phyloP scores from a whole-genome alignment of 2,888 invertebrate genomes.

The Pachymerium ferrugineum region DNA sequence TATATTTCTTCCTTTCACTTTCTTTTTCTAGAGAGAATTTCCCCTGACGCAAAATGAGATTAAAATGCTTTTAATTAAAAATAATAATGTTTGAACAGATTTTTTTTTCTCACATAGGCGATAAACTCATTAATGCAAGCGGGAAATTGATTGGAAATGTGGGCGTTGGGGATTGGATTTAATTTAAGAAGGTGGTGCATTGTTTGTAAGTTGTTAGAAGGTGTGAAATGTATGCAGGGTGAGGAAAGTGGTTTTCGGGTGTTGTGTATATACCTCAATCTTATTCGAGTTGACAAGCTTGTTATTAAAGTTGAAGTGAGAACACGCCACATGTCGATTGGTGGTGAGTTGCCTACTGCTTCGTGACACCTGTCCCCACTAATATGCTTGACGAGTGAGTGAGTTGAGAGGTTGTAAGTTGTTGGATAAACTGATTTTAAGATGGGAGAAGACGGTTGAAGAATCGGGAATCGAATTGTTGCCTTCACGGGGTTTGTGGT shows the following conservation, averaged over 20 bases:
- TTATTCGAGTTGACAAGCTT: conserved; percentile 20
- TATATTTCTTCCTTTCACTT: background rate
- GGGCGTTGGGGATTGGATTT: too few species aligned
- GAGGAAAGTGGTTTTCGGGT: background rate
- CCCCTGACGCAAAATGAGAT: too few species aligned
- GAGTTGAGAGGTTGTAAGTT: background rate
- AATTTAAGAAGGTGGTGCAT: too few species aligned
- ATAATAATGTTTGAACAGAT: too few species aligned
- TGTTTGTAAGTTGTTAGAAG: too few species aligned
- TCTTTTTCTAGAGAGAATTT: too few species aligned
- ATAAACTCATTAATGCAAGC: too few species aligned
- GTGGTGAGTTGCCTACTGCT: background rate
- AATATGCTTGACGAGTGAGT: background rate
- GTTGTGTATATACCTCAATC: background rate
- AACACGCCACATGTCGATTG: conserved; percentile 10
- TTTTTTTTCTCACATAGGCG: too few species aligned
- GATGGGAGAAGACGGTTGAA: background rate
- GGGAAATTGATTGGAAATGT: too few species aligned
- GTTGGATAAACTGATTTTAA: background rate
- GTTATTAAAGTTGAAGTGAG: conserved; percentile 7
- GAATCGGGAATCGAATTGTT: too few species aligned
- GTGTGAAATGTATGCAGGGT: background rate
- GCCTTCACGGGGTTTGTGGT: too few species aligned
- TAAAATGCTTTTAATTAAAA: too few species aligned
- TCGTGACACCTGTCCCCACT: conserved; percentile 9